Evolutionary conservation across 35 echinoderm and acorn worm genomes (phyloP).

Genomic region (Nesometra sesokonis): DNA sequence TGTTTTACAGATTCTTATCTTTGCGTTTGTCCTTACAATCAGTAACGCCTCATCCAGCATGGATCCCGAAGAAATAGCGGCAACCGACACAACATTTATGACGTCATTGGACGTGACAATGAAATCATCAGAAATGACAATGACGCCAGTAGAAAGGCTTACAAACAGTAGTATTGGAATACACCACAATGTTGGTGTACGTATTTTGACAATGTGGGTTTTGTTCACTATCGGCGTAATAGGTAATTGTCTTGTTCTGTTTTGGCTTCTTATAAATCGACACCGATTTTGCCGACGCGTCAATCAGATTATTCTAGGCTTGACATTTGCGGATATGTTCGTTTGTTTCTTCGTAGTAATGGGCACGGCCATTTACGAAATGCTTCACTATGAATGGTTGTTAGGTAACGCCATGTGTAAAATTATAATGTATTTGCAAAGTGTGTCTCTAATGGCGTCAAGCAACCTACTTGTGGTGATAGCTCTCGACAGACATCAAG

Average conservation of each 20-base stretch:
- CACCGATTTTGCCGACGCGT: slow-evolving; percentile 56
- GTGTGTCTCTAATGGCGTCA: slow-evolving; percentile 67
- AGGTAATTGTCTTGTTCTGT: slow-evolving; percentile 61
- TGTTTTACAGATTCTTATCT: neutral
- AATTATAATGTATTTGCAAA: slow-evolving; percentile 76
- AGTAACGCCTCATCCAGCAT: neutral
- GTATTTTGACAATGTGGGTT: slow-evolving; percentile 55
- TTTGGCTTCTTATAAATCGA: slow-evolving; percentile 74
- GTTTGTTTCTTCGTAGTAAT: slow-evolving; percentile 81
- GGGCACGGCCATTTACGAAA: slow-evolving; percentile 52
- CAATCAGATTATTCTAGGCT: slow-evolving; percentile 75
- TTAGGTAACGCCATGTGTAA: slow-evolving; percentile 73
- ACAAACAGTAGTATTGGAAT: neutral
- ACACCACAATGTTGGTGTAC: neutral
- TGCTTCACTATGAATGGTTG: slow-evolving; percentile 60
- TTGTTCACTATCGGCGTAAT: slow-evolving; percentile 67
- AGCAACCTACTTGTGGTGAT: slow-evolving; percentile 85
- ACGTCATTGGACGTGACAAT: neutral
- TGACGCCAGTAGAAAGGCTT: neutral
- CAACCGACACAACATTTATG: neutral
- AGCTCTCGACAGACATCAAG: slow-evolving; percentile 81
- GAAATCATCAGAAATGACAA: neutral
- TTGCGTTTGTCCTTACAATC: neutral
- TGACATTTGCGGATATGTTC: slow-evolving; percentile 69
- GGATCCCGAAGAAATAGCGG: neutral